Evolutionary conservation across 2,113 vertebrate genomes (phyloP), one percentile per base, ranked within the genome.

Genomic region (Sceloporus tristichus): DNA sequence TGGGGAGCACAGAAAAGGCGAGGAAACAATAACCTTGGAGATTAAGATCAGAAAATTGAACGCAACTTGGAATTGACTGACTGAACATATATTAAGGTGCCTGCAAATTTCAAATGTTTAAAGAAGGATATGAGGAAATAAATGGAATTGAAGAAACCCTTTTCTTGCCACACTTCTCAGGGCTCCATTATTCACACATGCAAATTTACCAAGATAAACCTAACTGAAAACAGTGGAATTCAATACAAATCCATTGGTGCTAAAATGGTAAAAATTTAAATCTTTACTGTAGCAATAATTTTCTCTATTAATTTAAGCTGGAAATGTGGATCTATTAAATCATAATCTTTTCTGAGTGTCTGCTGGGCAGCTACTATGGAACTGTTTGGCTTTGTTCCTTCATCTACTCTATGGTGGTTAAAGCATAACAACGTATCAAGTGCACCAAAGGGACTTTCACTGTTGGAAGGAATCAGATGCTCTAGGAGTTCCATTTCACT

Each of bases 291-390:
- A 56, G 27, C 68, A 29, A 29, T 29, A 71, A 54, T 27, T 79
- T 42, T 42, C 68, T 71, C 25, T 29, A 21, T 4, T 0, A 0
- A 87, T 42, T 9, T 74, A 92, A 92, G 27, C 0, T 10, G 0
- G 0, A 83, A 87, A 2, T 82, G 19, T 5, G 4, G 8, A 88
- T 91, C 91, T 93, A 16, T 86, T 94, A 85, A 85, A 78, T n/a
- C 85, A 95, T 90, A 86, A 91, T 94, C 89, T 94, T 80, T 93
- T 93, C 91, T 94, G 90, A 94, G 91, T 94, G 93, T 93, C 93
- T 95, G 81, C 93, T 91, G 94, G 92, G 94, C 91, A 94, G 91
- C 94, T 96, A 93, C 94, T 95, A 92, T 95, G 93, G 94, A 95
- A 94, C 93, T 92, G 95, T 92, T 93, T 91, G 90, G 90, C 93